Conservation (phyloP, 1,140 invertebrate genomes). For the Atopsyche davidsoni region DNA sequence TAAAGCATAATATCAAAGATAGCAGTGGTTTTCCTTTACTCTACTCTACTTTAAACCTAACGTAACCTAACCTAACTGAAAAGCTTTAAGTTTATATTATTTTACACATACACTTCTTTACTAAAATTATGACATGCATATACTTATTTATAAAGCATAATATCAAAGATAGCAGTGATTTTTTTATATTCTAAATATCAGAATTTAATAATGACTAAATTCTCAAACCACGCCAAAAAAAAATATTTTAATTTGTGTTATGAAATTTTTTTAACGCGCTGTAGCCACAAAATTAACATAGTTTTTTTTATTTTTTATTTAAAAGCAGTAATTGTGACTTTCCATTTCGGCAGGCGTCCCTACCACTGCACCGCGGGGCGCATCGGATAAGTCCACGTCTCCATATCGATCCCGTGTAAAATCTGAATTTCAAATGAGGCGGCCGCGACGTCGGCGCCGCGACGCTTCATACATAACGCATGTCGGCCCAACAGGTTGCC, state of each 20-base stretch:
- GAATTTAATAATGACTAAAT: too few species aligned
- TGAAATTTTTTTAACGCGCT: too few species aligned
- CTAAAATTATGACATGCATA: too few species aligned
- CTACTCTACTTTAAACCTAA: too few species aligned
- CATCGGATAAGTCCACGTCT: slow-evolving; percentile 24
- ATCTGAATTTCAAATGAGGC: slow-evolving; percentile 29
- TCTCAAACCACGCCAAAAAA: background rate
- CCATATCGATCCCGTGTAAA: slow-evolving; percentile 25
- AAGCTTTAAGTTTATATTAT: background rate
- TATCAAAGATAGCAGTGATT: background rate
- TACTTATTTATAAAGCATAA: background rate
- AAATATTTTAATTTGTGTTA: too few species aligned
- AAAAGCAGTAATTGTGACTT: background rate
- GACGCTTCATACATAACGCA: slow-evolving; percentile 28
- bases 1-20: too few species aligned
- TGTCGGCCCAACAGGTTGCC: slow-evolving; percentile 24
- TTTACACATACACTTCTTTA: background rate
- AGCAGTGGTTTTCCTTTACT: too few species aligned
- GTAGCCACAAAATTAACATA: background rate
- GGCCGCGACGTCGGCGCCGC: slow-evolving; percentile 4
- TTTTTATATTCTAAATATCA: background rate
- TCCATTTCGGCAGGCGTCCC: background rate
- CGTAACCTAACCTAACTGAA: too few species aligned
- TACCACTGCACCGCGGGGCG: background rate
- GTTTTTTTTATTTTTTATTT: background rate